phyloP scores from a whole-genome alignment of 2,113 vertebrate species.

The Panthera uncia region DNA sequence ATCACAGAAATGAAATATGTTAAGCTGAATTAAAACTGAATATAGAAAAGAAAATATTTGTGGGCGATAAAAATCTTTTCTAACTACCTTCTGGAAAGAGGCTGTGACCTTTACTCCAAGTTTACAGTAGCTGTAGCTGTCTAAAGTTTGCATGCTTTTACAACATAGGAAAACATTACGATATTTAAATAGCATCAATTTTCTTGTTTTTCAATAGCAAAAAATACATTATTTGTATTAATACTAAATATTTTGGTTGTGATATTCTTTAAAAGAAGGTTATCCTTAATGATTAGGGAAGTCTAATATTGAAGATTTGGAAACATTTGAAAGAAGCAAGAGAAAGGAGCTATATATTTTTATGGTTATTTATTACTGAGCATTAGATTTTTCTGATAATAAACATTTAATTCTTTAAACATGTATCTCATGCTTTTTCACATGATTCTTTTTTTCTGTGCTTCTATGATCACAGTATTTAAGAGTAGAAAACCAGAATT shows the following conservation, averaged over 20 bases:
- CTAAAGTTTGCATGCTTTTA: not conserved
- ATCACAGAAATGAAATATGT: not conserved
- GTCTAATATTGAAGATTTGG: not conserved
- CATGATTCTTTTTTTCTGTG: not conserved
- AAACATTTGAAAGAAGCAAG: not conserved
- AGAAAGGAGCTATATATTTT: not conserved
- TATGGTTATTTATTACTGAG: not conserved
- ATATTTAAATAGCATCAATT: not conserved
- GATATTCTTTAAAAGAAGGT: not conserved
- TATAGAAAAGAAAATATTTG: not conserved
- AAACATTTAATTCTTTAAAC: conserved; percentile 1
- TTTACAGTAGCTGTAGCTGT: not conserved
- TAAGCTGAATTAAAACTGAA: not conserved
- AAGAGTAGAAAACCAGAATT: conserved; percentile 38
- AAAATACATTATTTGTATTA: not conserved
- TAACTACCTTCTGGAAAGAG: not conserved
- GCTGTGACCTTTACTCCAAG: not conserved
- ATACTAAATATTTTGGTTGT: not conserved
- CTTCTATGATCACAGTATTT: not conserved
- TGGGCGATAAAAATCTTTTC: not conserved
- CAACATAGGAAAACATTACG: not conserved
- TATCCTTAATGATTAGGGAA: not conserved
- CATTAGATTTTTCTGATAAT: not conserved
- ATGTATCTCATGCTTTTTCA: not conserved
- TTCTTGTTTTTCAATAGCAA: not conserved